Evolutionary conservation across 2,113 vertebrate genomes (phyloP), one percentile per base, ranked within the genome.

Genomic region (Raja brachyura): DNA sequence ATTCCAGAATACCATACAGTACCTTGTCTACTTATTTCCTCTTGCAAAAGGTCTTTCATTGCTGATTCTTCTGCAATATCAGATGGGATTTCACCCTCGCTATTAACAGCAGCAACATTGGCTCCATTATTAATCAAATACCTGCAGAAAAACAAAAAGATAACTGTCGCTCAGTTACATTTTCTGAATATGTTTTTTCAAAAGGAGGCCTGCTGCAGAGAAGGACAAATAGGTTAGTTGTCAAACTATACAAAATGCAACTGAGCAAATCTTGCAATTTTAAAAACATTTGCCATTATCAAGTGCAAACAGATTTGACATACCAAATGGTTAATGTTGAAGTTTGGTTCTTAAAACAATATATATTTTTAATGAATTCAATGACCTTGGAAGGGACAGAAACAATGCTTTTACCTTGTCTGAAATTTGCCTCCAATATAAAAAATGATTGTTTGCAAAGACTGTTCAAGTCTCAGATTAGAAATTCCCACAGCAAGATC

Each of bases 51-150:
- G 48, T 97, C 96, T 95, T 98, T 98, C 75, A 98, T 97, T 94
- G 96, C 96, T n/a, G 98, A 98, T 85, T 99, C 98, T 94, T 98
- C 96, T 0, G 98, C 98, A 13, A 99, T 98, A 95, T 99, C 98
- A 33, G 97, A 96, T 0, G 98, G 98, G 85, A 98, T 97, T 59
- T 99, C 98, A 0, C 98, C 98, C 61, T 99, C 98, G 8, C 97
- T 98, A 95, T 99, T 99, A 93, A 99, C 98, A 5, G 96, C 96
- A 88, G 97, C 96, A 92, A 99, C 96, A 9, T 96, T 97, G 0
- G 98, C 98, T 1, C 97, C 97, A 0, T 96, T 95, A 94, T 96
- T 95, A 93, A 99, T 94, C 93, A 99, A 96, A 95, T 96, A 99
- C 94, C 98, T 99, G 88, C 4, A 0, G 39, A 93, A 93, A 88